These are phyloP conservation scores for Isichthys henryi DNA, from an alignment of 2,113 vertebrate genomes.

Conservation along the genomic window DNA sequence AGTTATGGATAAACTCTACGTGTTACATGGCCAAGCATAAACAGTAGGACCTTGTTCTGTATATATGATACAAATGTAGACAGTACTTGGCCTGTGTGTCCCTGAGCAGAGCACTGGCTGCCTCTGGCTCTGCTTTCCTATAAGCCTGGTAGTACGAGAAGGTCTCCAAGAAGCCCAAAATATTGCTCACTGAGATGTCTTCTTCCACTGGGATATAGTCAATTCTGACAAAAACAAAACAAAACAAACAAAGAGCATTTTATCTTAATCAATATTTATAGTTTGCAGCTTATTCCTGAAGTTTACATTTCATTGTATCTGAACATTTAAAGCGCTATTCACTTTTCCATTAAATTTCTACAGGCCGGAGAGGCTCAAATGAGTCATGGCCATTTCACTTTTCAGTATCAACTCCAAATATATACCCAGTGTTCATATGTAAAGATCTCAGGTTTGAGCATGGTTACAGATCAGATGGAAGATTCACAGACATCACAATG, in stretches of 20 bases:
- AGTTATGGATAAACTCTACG: background rate
- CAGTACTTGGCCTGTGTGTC: slow-evolving; percentile 57
- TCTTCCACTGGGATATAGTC: slow-evolving; percentile 47
- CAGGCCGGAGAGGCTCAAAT: background rate
- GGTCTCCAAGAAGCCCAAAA: slow-evolving; percentile 61
- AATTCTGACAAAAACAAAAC: slow-evolving; percentile 46
- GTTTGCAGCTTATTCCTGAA: background rate
- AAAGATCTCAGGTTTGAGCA: background rate
- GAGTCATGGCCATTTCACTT: background rate
- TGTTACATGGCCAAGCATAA: background rate
- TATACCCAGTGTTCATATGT: background rate
- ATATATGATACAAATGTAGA: background rate
- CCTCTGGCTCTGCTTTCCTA: slow-evolving; percentile 41
- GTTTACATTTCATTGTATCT: background rate
- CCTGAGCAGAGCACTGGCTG: slow-evolving; percentile 53
- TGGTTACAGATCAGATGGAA: background rate
- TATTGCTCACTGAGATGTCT: slow-evolving; percentile 44
- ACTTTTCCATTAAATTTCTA: background rate
- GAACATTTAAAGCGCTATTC: background rate
- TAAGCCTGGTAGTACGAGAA: slow-evolving; percentile 63
- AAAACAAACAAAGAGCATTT: background rate
- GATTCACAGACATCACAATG: background rate
- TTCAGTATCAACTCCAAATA: background rate
- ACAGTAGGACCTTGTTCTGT: background rate
- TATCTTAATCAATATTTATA: background rate